Conservation (phyloP, 2,888 invertebrate species). For the Diloba caeruleocephala region DNA sequence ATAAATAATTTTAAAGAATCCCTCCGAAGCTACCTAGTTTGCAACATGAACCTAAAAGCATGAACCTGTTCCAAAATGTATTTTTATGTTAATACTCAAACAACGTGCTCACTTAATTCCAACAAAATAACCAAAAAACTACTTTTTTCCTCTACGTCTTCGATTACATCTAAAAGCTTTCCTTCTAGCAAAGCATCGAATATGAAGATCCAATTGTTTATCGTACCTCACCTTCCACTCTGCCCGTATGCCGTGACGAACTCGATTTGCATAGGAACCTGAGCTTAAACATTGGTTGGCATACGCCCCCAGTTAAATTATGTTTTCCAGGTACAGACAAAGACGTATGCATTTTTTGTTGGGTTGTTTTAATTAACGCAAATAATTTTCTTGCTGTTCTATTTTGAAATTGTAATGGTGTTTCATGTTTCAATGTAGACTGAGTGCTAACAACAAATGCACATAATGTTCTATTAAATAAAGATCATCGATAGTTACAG, state of each 20-base stretch:
- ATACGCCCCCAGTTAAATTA: slow-evolving; percentile 62
- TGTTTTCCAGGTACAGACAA: slow-evolving; percentile 62
- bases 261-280: slow-evolving; percentile 75
- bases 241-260: slow-evolving; percentile 65
- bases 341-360: slow-evolving; percentile 54
- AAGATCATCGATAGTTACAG: no score
- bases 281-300: slow-evolving; percentile 66
- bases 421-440: no score
- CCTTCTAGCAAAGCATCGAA: slow-evolving; percentile 22
- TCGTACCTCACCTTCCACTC: slow-evolving; percentile 31
- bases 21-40: no score
- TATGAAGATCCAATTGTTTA: slow-evolving; percentile 56
- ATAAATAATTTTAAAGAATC: no score
- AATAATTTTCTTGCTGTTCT: slow-evolving; percentile 36
- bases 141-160: slow-evolving; percentile 31
- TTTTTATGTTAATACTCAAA: slow-evolving; percentile 28
- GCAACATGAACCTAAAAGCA: slow-evolving; percentile 25
- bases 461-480: no score
- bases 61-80: slow-evolving; percentile 27
- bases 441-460: no score
- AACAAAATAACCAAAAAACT: slow-evolving; percentile 11
- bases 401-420: slow-evolving; percentile 15
- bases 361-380: slow-evolving; percentile 21
- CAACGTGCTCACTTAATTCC: slow-evolving; percentile 15
- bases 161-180: slow-evolving; percentile 42